Conservation (phyloP, 2,888 invertebrate genomes). For the Elegia similella region DNA sequence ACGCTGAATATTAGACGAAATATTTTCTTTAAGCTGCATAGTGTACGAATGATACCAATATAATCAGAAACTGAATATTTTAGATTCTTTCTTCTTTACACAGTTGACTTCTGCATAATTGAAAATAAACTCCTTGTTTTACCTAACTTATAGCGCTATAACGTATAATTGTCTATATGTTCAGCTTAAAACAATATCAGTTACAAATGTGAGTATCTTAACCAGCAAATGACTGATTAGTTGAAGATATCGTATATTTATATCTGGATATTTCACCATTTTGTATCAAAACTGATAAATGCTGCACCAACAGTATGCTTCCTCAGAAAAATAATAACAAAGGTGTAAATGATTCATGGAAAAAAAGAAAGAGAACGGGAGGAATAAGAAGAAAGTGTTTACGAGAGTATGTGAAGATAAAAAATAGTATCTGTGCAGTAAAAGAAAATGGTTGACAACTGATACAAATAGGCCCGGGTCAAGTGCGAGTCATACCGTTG, state of each 20-base stretch:
- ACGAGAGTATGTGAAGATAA: slow-evolving; percentile 11
- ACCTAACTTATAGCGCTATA: slow-evolving; percentile 15
- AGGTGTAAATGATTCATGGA: slow-evolving; percentile 10
- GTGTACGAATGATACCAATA: not conserved
- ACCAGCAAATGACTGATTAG: slow-evolving; percentile 14
- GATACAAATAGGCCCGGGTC: slow-evolving; percentile 8
- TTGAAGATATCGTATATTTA: slow-evolving; percentile 10
- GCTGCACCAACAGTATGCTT: slow-evolving; percentile 4
- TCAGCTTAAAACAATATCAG: slow-evolving; percentile 13
- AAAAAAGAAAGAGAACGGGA: slow-evolving; percentile 13
- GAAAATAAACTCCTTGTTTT: slow-evolving; percentile 12
- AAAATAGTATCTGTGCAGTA: slow-evolving; percentile 14
- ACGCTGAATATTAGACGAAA: slow-evolving; percentile 12
- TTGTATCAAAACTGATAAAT: not conserved
- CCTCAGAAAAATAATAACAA: slow-evolving; percentile 10
- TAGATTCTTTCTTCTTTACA: slow-evolving; percentile 5
- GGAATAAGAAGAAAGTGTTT: slow-evolving; percentile 15
- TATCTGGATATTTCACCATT: too few species aligned
- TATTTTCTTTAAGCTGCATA: slow-evolving; percentile 10
- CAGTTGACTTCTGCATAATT: slow-evolving; percentile 11
- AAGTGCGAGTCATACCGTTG: slow-evolving; percentile 3
- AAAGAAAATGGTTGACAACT: slow-evolving; percentile 5
- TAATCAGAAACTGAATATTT: slow-evolving; percentile 10
- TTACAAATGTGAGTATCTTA: slow-evolving; percentile 11
- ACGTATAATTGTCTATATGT: slow-evolving; percentile 14